Evolutionary conservation across 1,140 invertebrate genomes (phyloP).

Genomic region (Sipha flava): DNA sequence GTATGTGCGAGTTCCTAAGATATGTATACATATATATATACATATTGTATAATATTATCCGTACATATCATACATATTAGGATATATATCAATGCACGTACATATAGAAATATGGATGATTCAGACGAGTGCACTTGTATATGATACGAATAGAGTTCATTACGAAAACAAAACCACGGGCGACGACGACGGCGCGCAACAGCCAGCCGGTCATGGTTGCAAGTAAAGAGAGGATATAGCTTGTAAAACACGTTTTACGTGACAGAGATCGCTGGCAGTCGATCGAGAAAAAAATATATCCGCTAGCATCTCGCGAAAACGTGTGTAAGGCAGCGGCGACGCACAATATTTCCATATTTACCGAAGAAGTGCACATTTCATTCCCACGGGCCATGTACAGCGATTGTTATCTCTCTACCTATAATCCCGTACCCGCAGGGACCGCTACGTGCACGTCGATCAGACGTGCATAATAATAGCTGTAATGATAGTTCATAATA

Average conservation of each 20-base stretch:
- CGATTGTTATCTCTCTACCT: constrained; percentile 14
- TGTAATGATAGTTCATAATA: neutral
- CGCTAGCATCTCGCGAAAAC: constrained; percentile 13
- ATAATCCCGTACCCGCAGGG: neutral
- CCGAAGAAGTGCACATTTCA: neutral
- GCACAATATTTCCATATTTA: constrained; percentile 29
- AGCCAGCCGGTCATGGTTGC: neutral
- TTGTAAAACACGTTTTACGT: constrained; percentile 31
- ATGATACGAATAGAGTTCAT: neutral
- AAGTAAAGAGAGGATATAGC: neutral
- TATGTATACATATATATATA: neutral
- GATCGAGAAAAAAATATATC: constrained; percentile 30
- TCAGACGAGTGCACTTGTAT: no score
- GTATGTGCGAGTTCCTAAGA: no score
- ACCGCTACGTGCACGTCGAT: neutral
- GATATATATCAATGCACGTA: neutral
- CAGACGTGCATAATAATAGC: neutral
- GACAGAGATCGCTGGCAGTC: constrained; percentile 14
- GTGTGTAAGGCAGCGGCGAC: constrained; percentile 1
- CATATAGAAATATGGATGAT: no score
- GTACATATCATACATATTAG: neutral
- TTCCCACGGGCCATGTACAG: constrained; percentile 30
- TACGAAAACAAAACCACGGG: neutral
- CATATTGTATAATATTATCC: neutral
- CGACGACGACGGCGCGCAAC: neutral